These are phyloP conservation scores for Seira ritae DNA, from an alignment of 2,888 invertebrate genomes.

Conservation along the genomic window DNA sequence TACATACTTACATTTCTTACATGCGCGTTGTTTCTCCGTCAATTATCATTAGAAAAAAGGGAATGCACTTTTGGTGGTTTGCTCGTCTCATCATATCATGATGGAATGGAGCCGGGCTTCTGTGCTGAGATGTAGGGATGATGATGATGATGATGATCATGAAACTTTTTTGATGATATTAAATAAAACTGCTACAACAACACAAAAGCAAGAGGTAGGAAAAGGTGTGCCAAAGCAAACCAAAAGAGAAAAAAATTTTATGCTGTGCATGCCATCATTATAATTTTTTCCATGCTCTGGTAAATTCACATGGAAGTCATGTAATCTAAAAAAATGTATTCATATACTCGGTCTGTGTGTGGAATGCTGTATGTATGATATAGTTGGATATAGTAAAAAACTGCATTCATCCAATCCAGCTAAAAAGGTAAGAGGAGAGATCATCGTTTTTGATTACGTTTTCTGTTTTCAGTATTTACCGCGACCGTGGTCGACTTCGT, in stretches of 20 bases:
- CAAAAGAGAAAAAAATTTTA: neutral
- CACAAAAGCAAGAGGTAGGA: constrained; percentile 5
- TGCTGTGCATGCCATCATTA: constrained; percentile 34
- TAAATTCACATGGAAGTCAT: constrained; percentile 43
- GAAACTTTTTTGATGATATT: neutral
- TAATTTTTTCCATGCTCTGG: constrained; percentile 51
- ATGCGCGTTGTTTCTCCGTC: constrained; percentile 33
- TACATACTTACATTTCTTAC: no score
- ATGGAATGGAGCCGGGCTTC: constrained; percentile 32
- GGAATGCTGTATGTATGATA: neutral
- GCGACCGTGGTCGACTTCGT: neutral
- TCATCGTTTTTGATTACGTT: constrained; percentile 28
- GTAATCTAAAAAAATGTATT: neutral
- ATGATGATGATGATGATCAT: no score
- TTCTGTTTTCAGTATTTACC: constrained; percentile 20
- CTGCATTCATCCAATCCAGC: neutral
- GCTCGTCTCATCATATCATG: no score
- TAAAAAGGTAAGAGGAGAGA: neutral
- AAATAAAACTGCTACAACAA: neutral
- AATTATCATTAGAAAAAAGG: constrained; percentile 71
- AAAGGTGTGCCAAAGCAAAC: constrained; percentile 47
- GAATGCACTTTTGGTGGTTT: neutral
- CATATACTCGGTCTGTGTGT: no score
- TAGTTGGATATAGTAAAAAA: neutral
- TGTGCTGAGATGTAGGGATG: no score